Base-by-base conservation (phyloP, 2,113 vertebrate genomes). In the Xenopus laevis region DNA sequence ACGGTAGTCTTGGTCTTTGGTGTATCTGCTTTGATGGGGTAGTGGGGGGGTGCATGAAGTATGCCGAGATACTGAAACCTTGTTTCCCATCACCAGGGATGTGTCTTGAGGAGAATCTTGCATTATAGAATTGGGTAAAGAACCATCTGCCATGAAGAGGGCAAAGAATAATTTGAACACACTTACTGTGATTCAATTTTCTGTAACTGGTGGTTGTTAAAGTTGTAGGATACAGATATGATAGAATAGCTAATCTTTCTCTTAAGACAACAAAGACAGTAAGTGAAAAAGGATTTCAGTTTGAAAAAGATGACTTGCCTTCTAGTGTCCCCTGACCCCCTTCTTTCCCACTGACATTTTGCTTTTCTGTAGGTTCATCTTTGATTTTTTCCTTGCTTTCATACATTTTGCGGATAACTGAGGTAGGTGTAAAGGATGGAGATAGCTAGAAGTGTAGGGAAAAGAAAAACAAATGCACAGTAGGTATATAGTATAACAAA, bases 321-420 rank as follows among this genome's bases (percentile, higher is more conserved):
- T 95, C 94, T 33, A 86, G 91, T 60, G 91, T 80, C 77, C 91
- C 89, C 33, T 82, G 82, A 6, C 84, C 74, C 17, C 4, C 23
- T 27, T 98, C 95, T 84, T 94, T 95, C 20, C 82, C 82, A 46
- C 94, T 94, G 5, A 81, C 69, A 65, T 80, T 76, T 79, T 77
- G 82, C 81, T 93, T 91, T 40, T 85, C 58, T 64, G 79, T 74
- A 16, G 86, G 84, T 40, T 98, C 97, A 74, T 99, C 97, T 86
- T 92, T 95, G 85, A 86, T 92, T 78, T 97, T 99, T 52, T 99
- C 97, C 86, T 97, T 99, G 78, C 95, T 98, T 79, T 98, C 97
- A 0, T 98, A 99, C 97, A 99, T 99, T 87, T 98, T 99, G 68
- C 96, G 96, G 62, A 99, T 99, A 78, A 98, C 96, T 71, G 97